These are phyloP conservation scores for Miopithecus talapoin DNA, from an alignment of 2,797 vertebrate species.

Conservation along the genomic window DNA sequence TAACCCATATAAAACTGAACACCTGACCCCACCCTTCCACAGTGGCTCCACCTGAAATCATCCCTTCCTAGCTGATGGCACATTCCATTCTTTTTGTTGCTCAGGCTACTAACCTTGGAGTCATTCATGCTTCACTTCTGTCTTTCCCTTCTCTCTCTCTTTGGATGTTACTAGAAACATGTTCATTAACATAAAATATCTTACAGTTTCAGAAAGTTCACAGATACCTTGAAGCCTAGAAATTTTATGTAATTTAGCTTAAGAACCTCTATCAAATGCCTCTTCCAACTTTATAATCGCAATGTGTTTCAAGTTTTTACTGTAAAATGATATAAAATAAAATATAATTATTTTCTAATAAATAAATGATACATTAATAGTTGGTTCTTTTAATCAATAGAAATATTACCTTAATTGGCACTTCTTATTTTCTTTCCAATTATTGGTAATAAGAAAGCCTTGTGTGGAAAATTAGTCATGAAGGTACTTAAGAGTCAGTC, in stretches of 20 bases:
- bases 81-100: not conserved
- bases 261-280: not conserved
- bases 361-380: not conserved
- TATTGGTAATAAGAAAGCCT: not conserved
- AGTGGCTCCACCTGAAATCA: not conserved
- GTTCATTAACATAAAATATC: not conserved
- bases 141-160: not conserved
- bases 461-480: not conserved
- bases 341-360: not conserved
- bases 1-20: not conserved
- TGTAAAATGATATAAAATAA: not conserved
- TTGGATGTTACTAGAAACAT: not conserved
- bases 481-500: not conserved
- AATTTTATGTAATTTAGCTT: not conserved
- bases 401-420: not conserved
- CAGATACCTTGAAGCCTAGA: not conserved
- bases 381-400: not conserved
- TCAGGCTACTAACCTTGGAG: not conserved
- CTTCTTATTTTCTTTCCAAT: not conserved
- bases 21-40: not conserved
- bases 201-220: not conserved
- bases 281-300: not conserved
- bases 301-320: slow-evolving; percentile 23
- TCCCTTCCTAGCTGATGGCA: not conserved
- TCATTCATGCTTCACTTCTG: not conserved